These are phyloP conservation scores for Callithrix jacchus DNA, from an alignment of 2,113 vertebrate species.

Conservation along the genomic window DNA sequence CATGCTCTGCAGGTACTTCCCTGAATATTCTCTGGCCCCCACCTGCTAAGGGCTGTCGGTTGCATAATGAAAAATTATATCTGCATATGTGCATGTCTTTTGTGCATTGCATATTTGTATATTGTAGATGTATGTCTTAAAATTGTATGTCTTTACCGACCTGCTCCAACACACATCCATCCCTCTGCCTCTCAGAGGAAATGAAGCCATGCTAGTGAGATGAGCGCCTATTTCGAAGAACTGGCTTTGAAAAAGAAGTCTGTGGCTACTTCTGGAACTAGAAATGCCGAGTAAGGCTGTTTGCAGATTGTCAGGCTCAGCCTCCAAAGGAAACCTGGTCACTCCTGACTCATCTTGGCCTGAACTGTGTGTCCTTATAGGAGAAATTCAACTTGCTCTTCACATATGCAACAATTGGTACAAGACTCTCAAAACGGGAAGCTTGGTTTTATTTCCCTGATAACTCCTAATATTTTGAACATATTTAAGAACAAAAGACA, in stretches of 20 bases:
- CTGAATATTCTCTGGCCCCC: conserved; percentile 60
- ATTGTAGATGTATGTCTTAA: too few relatives aligned
- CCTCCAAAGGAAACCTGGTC: background rate
- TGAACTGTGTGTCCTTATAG: background rate
- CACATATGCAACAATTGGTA: background rate
- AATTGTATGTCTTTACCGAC: conserved; percentile 13
- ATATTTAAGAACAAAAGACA: conserved; percentile 73
- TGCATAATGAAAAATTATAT: conserved; percentile 61
- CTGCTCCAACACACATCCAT: background rate
- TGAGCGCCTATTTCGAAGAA: conserved; percentile 40
- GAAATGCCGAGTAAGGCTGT: conserved; percentile 6
- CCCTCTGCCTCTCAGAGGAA: background rate
- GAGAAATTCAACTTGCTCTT: conserved; percentile 35
- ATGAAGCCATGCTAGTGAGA: background rate
- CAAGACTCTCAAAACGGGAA: conserved; percentile 52
- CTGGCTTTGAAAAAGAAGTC: conserved; percentile 41
- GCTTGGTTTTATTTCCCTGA: conserved; percentile 66
- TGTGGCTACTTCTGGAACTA: background rate
- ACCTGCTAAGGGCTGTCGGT: conserved; percentile 72
- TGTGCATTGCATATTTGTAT: too few relatives aligned
- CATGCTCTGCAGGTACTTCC: conserved; percentile 26
- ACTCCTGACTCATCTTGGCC: background rate
- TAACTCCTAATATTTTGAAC: conserved; percentile 22
- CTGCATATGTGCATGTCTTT: background rate
- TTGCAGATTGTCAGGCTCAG: fast-evolving